These are phyloP conservation scores for Cheilinus undulatus DNA, from an alignment of 2,113 vertebrate genomes.

Conservation along the genomic window DNA sequence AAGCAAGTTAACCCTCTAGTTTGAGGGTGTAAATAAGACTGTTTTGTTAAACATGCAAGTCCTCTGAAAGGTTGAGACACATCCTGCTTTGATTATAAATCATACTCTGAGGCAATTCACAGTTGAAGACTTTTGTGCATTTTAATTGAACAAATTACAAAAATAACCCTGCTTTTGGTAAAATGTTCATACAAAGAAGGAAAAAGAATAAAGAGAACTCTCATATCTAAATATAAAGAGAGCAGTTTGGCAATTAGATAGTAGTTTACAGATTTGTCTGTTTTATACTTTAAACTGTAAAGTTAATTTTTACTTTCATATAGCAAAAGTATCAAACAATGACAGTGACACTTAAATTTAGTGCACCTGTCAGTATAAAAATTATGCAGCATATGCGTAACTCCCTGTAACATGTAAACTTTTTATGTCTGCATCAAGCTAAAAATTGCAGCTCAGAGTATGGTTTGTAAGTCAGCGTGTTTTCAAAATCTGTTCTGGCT, in stretches of 20 bases:
- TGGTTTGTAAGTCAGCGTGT: constrained; percentile 31
- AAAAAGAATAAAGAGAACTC: background rate
- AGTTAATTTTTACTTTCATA: background rate
- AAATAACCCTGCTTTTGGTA: constrained; percentile 32
- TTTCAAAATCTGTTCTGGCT: constrained; percentile 39
- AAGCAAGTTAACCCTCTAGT: constrained; percentile 26
- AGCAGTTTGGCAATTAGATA: background rate
- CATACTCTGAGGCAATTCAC: constrained; percentile 60
- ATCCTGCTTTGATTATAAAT: constrained; percentile 29
- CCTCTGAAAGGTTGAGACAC: constrained; percentile 13
- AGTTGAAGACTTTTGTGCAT: constrained; percentile 21
- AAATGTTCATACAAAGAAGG: background rate
- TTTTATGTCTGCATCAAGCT: constrained; percentile 26
- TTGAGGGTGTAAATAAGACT: constrained; percentile 19
- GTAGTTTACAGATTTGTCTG: background rate
- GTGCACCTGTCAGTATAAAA: background rate
- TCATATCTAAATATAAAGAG: constrained; percentile 11
- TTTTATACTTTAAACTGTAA: constrained; percentile 1
- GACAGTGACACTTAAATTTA: constrained; percentile 8
- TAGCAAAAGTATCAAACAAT: constrained; percentile 32
- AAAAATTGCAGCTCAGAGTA: constrained; percentile 59
- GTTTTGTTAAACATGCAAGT: constrained; percentile 29
- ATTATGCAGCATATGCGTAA: constrained; percentile 6
- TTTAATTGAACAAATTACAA: constrained; percentile 45
- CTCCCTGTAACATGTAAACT: constrained; percentile 45